Evolutionary conservation across 2,888 invertebrate species (phyloP).

Genomic region (Brachyptera putata): DNA sequence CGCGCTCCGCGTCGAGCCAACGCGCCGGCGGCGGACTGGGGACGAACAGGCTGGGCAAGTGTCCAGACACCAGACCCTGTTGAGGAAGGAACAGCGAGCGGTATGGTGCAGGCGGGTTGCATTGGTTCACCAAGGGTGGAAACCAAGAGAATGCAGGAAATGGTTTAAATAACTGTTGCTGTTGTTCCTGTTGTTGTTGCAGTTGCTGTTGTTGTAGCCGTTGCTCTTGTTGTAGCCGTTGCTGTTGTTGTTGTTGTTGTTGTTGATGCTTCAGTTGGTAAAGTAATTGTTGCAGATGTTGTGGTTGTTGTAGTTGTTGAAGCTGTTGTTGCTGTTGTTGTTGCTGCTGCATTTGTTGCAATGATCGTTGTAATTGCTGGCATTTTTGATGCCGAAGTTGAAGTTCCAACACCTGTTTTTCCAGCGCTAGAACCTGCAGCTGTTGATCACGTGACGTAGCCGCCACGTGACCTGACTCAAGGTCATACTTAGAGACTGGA

Average conservation of each 20-base stretch:
- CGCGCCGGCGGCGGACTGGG: no score
- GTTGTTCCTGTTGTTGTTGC: conserved; percentile 24
- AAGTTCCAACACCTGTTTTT: no score
- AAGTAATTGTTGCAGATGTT: conserved; percentile 30
- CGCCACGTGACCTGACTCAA: no score
- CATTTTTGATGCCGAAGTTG: conserved; percentile 25
- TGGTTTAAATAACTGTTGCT: conserved; percentile 21
- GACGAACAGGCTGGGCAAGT: no score
- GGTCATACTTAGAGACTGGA: no score
- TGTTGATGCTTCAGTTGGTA: conserved; percentile 34
- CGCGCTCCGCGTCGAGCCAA: no score
- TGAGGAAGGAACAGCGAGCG: no score
- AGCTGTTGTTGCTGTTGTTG: conserved; percentile 25
- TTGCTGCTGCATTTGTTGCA: conserved; percentile 25
- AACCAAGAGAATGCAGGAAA: no score
- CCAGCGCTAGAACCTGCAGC: conserved; percentile 33
- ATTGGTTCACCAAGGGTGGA: no score
- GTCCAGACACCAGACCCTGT: no score
- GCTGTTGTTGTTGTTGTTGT: conserved; percentile 25
- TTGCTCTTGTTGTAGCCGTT: conserved; percentile 19
- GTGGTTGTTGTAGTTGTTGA: conserved; percentile 29
- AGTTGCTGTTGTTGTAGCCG: not conserved
- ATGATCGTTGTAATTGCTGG: conserved; percentile 34
- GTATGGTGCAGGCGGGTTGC: no score
- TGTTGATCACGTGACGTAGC: no score